A percentile compares a stretch with the other conserved stretches of the same genome.
These are phyloP conservation scores for Chrosomus eos DNA, from an alignment of 2,797 vertebrate species.

Conservation along the genomic window DNA sequence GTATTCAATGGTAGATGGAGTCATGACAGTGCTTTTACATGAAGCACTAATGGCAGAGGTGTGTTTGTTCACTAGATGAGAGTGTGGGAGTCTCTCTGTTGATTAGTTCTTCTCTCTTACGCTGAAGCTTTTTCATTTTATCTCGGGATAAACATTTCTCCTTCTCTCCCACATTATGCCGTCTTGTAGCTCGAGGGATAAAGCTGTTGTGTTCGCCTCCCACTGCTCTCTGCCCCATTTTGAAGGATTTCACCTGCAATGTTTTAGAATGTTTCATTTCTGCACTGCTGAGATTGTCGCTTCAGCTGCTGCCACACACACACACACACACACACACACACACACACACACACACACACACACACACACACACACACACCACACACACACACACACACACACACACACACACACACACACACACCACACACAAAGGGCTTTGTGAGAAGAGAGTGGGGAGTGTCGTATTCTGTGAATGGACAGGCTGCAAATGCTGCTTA, in stretches of 20 bases:
- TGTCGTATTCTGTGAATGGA: conserved; percentile 59
- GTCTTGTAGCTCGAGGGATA: conserved; percentile 23
- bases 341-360: conserved; percentile 20
- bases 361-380: conserved; percentile 40
- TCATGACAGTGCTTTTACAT: neutral
- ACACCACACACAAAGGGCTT: conserved; percentile 3
- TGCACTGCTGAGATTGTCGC: conserved; percentile 35
- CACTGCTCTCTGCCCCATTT: conserved; percentile 31
- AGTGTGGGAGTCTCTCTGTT: conserved; percentile 16
- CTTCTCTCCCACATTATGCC: neutral
- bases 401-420: conserved; percentile 35
- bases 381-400: conserved; percentile 23
- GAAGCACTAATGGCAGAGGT: conserved; percentile 2
- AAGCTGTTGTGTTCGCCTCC: conserved; percentile 43
- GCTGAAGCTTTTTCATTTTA: neutral
- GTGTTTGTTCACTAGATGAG: conserved; percentile 9
- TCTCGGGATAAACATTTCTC: conserved; percentile 1
- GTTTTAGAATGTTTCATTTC: conserved; percentile 49
- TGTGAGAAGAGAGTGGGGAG: conserved; percentile 9
- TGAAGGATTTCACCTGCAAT: conserved; percentile 52
- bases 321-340: conserved; percentile 38
- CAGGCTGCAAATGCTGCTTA: conserved; percentile 63
- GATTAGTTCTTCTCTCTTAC: conserved; percentile 12
- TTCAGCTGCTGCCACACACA: conserved; percentile 26
- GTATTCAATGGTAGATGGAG: neutral